Evolutionary conservation across 2,888 invertebrate species (phyloP), one percentile per base, ranked within the genome.

Genomic region (Anthrax anthrax): DNA sequence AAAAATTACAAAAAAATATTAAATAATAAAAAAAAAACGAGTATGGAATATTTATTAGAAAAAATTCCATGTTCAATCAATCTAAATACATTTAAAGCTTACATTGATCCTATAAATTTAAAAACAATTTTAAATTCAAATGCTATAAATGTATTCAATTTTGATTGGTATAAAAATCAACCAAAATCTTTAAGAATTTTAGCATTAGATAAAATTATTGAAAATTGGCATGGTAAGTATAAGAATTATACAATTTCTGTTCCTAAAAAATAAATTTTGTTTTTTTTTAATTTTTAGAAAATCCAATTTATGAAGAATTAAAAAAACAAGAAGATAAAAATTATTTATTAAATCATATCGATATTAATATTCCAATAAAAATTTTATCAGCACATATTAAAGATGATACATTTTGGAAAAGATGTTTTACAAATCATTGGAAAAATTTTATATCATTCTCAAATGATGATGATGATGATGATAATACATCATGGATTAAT

Each of bases 371-470:
- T 46, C 63, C 68, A 32, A 52, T 68, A 32, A 59, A 63, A 53
- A 54, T 61, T 48, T 59, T 66, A 49, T 61, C 61, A 52, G 45
- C 53, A 16, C 58, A 63, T 54, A 67, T 68, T 32, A 60, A 57
- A 34, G 63, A 63, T 23, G 62, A 68, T 50, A 60, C 59, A 55
- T 67, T 68, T 51, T 68, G 68, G 68, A 58, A 57, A 9, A 58
- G 63, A 39, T 58, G 62, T 55, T 68, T 60, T 42, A 58, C 55
- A 42, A 56, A 60, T 43, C 63, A 64, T 39, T 68, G 67, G 68
- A 47, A 43, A 45, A 57, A 61, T 45, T 44, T 52, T 32, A 47
- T 32, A 32, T 12, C 12, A 32, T 12, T 12, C 4, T 23, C n/a
- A 9, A 42, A 46, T 37, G 42, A 48, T 34, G 32, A 40, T 44